Evolutionary conservation across 2,888 invertebrate species (phyloP).

Genomic region (Ichneumon xanthorius): DNA sequence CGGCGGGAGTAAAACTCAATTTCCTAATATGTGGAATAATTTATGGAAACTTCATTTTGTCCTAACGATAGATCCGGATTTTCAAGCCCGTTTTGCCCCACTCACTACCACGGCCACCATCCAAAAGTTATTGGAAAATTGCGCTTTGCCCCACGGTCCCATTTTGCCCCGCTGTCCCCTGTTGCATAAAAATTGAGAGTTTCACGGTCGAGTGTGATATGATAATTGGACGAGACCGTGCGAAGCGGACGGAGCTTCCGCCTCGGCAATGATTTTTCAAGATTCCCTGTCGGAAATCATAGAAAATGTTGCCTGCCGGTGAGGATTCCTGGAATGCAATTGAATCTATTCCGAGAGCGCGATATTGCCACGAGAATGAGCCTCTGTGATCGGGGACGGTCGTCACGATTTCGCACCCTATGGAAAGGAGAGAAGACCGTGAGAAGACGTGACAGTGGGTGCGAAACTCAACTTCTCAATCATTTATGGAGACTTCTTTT

Average conservation of each 20-base stretch:
- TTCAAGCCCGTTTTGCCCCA: too few species aligned
- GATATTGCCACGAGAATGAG: background rate
- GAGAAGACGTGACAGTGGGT: too few species aligned
- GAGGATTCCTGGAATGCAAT: conserved; percentile 20
- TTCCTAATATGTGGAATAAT: too few species aligned
- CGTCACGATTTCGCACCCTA: conserved; percentile 25
- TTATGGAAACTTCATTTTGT: too few species aligned
- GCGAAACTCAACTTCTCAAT: too few species aligned
- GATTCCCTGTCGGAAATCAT: conserved; percentile 4
- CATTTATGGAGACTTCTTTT: too few species aligned
- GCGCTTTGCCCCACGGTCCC: too few species aligned
- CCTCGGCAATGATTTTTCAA: background rate
- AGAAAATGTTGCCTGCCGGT: background rate
- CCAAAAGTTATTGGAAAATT: too few species aligned
- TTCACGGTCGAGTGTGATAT: background rate
- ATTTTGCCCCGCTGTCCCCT: too few species aligned
- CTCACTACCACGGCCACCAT: too few species aligned
- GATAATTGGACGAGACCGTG: background rate
- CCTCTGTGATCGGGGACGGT: conserved; percentile 30
- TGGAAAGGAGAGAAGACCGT: background rate
- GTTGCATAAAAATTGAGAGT: background rate
- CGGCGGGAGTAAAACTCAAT: too few species aligned
- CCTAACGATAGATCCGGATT: too few species aligned
- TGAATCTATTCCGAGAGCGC: background rate
- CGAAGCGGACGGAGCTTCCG: background rate